A percentile compares a stretch with the other conserved stretches of the same genome.
phyloP scores from a whole-genome alignment of 2,888 invertebrate species.

The Sisyra terminalis region DNA sequence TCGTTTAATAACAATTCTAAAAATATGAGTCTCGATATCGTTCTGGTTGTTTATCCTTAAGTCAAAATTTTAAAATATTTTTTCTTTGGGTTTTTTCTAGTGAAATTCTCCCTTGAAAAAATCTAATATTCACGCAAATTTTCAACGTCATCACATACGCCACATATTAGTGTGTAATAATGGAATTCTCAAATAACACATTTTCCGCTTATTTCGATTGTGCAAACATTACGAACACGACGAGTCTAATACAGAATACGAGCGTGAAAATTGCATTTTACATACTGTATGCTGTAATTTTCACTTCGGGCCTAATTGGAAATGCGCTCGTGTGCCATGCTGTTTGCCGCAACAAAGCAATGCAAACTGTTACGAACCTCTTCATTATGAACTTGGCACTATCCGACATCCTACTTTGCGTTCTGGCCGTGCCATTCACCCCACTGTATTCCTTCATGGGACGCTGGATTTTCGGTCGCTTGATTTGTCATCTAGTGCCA shows the following conservation, averaged over 20 bases:
- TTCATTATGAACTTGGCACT: constrained; percentile 82
- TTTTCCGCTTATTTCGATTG: background rate
- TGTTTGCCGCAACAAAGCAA: constrained; percentile 64
- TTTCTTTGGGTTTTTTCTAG: too few species aligned
- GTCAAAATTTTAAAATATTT: too few species aligned
- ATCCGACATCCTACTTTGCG: constrained; percentile 71
- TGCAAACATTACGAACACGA: constrained; percentile 23
- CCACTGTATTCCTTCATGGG: constrained; percentile 72
- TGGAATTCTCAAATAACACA: too few species aligned
- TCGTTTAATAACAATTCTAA: too few species aligned
- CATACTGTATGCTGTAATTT: constrained; percentile 59
- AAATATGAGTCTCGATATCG: too few species aligned
- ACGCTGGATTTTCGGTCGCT: constrained; percentile 70
- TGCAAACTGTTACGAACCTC: constrained; percentile 86
- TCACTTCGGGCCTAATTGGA: constrained; percentile 63
- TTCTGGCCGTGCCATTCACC: constrained; percentile 76
- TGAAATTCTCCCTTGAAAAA: too few species aligned
- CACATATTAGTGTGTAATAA: too few species aligned
- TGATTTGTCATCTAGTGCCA: constrained; percentile 71
- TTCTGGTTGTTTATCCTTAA: too few species aligned
- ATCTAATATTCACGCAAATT: too few species aligned
- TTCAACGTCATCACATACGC: too few species aligned
- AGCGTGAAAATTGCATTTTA: constrained; percentile 52
- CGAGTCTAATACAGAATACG: constrained; percentile 39
- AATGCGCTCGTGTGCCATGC: constrained; percentile 75